A percentile compares a stretch with the other conserved stretches of the same genome.
phyloP scores from a whole-genome alignment of 2,888 invertebrate species.

The Brenthis hecate region DNA sequence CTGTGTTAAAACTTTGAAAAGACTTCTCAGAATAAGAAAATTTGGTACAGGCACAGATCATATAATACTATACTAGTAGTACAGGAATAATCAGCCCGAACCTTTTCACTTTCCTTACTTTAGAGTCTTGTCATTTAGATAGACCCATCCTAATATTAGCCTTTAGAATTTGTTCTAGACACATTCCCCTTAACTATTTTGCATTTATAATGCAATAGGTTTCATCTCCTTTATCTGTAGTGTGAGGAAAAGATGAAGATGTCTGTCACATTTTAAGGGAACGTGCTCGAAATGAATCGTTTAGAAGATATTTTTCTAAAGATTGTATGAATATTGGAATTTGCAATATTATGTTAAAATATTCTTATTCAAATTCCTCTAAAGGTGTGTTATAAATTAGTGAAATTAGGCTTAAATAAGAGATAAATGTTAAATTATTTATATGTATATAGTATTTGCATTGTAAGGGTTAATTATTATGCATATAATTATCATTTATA shows the following conservation, averaged over 20 bases:
- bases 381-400: background rate
- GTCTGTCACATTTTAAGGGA: conserved; percentile 1
- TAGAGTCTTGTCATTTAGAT: background rate
- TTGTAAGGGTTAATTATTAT: no score
- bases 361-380: background rate
- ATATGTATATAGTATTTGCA: no score
- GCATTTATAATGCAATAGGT: conserved; percentile 7
- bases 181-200: conserved; percentile 11
- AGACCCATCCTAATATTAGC: background rate
- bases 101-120: no score
- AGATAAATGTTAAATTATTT: background rate
- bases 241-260: conserved; percentile 6
- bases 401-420: background rate
- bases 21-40: no score
- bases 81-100: no score
- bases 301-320: background rate
- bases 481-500: no score
- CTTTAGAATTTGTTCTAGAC: conserved; percentile 8
- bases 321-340: no score
- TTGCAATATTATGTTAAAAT: background rate
- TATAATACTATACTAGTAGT: no score
- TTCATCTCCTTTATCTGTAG: background rate
- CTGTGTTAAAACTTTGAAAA: no score
- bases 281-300: conserved; percentile 1
- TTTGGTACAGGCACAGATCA: no score